Conservation (phyloP, 2,797 vertebrate species). For the Rhabdomys pumilio region DNA sequence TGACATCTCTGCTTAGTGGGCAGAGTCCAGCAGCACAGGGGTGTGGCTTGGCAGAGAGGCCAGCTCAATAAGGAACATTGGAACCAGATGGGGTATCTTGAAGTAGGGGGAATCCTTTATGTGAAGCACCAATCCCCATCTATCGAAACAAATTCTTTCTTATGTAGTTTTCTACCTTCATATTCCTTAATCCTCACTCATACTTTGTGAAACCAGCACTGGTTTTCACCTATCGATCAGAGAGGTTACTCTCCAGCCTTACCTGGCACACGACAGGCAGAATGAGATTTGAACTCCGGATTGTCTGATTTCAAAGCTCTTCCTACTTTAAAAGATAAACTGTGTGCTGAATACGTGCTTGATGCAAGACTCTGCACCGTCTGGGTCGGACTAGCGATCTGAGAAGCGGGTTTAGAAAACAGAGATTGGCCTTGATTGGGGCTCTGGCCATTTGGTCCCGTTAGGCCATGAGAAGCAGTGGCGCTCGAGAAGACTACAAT, state of each 20-base stretch:
- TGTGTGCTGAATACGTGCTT: not conserved
- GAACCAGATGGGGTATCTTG: not conserved
- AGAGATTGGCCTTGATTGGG: not conserved
- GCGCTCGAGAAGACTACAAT: not conserved
- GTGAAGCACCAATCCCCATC: not conserved
- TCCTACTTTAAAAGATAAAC: not conserved
- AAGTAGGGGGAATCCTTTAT: not conserved
- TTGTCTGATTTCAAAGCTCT: not conserved
- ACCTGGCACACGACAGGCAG: not conserved
- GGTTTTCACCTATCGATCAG: not conserved
- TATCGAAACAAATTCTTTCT: not conserved
- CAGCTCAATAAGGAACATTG: not conserved
- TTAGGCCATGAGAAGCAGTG: not conserved
- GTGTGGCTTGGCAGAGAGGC: not conserved
- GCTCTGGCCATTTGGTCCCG: not conserved
- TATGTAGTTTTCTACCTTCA: not conserved
- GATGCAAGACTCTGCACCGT: not conserved
- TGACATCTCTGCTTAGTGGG: not conserved
- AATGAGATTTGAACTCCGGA: fast-evolving
- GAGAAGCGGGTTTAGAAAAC: not conserved
- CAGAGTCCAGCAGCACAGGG: not conserved
- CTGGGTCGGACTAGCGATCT: not conserved
- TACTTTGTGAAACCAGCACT: not conserved
- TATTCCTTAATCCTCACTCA: not conserved
- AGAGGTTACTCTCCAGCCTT: not conserved